Percentiles rank a stretch among this genome's conserved stretches.
phyloP scores from a whole-genome alignment of 53 echinoderm and acorn worm species.

The Glandiceps talaboti region DNA sequence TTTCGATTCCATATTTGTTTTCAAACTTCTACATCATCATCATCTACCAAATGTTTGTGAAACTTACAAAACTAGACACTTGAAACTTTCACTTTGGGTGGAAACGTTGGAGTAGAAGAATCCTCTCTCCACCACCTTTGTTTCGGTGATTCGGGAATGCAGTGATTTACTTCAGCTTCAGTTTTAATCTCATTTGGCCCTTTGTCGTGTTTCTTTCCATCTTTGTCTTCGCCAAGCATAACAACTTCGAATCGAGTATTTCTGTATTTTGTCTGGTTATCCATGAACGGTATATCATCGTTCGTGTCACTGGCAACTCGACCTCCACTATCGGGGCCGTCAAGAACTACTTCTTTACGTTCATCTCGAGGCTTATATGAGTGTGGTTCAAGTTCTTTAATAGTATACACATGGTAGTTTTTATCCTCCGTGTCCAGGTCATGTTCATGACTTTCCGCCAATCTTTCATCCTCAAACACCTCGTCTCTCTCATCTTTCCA shows the following conservation, averaged over 20 bases:
- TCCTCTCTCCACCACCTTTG: no score
- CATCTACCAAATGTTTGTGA: no score
- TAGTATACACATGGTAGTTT: no score
- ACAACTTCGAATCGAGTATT: not conserved
- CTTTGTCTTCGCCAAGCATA: not conserved
- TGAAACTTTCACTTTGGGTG: no score
- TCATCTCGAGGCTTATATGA: not conserved
- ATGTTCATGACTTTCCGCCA: not conserved
- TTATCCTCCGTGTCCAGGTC: not conserved
- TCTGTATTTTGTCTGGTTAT: not conserved
- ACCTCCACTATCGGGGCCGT: not conserved
- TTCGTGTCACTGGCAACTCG: not conserved
- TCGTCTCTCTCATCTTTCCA: not conserved
- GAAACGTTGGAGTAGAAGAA: no score
- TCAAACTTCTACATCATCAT: no score
- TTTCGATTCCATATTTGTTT: no score
- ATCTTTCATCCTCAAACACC: not conserved
- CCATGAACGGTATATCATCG: not conserved
- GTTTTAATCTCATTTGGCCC: not conserved
- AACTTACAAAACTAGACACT: no score
- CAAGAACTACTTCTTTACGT: not conserved
- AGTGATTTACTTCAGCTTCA: not conserved
- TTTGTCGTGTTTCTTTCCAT: not conserved
- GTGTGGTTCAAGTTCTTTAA: no score
- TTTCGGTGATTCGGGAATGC: not conserved